A percentile compares a stretch with the other conserved stretches of the same genome.
Conservation (phyloP, 2,113 vertebrate species). For the Oncorhynchus masou region DNA sequence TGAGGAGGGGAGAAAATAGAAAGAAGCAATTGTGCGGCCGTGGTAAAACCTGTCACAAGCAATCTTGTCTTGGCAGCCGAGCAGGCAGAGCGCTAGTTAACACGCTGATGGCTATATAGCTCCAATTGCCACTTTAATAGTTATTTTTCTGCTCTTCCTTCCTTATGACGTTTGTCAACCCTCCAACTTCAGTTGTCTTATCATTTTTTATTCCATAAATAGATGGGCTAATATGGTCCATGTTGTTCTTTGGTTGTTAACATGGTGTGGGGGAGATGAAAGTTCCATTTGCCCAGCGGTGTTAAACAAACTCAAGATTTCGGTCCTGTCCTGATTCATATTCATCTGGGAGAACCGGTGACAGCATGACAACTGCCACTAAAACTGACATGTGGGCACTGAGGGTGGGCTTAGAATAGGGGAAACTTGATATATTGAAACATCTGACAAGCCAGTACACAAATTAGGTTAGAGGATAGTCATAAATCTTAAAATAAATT, state of each 20-base stretch:
- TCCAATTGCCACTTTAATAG: slow-evolving; percentile 11
- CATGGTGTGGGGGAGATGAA: neutral
- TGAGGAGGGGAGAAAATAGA: slow-evolving; percentile 12
- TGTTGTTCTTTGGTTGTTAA: slow-evolving; percentile 1
- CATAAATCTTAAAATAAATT: neutral
- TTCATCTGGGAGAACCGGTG: slow-evolving; percentile 37
- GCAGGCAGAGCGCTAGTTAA: slow-evolving; percentile 22
- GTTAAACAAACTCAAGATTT: slow-evolving; percentile 30
- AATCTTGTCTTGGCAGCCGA: slow-evolving; percentile 18
- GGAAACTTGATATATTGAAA: neutral
- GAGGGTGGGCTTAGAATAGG: slow-evolving; percentile 24
- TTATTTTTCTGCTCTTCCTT: slow-evolving; percentile 12
- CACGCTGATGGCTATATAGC: slow-evolving; percentile 22
- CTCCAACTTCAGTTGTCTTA: neutral
- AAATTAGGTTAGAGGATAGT: neutral
- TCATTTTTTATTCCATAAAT: slow-evolving; percentile 19
- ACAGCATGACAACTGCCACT: slow-evolving; percentile 19
- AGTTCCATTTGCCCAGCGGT: slow-evolving; percentile 7
- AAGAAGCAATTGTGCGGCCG: slow-evolving; percentile 8
- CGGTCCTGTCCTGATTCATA: slow-evolving; percentile 29
- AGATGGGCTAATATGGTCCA: slow-evolving; percentile 6
- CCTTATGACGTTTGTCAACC: slow-evolving; percentile 29
- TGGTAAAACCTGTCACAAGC: slow-evolving; percentile 37
- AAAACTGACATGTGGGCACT: slow-evolving; percentile 10
- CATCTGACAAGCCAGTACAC: neutral